These are phyloP conservation scores for Euproctis similis DNA, from an alignment of 2,888 invertebrate genomes.

Conservation along the genomic window DNA sequence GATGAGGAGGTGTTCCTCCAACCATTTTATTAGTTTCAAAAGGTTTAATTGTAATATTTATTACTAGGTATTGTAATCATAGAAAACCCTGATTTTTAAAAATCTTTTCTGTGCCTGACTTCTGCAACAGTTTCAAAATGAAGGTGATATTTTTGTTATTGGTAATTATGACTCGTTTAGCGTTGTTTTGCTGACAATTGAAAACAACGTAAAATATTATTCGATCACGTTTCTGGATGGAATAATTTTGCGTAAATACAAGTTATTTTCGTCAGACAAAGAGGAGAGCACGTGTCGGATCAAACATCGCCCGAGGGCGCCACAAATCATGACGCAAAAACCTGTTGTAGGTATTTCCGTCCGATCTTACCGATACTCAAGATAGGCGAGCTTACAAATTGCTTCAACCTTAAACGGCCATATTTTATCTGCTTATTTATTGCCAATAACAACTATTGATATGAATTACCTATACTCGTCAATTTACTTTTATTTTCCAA, in stretches of 20 bases:
- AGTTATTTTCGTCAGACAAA: constrained; percentile 54
- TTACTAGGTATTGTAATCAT: no score
- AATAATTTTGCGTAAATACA: constrained; percentile 60
- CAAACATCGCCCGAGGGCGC: constrained; percentile 61
- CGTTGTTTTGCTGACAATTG: no score
- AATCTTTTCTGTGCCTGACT: no score
- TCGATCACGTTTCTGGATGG: constrained; percentile 32
- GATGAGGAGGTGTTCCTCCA: no score
- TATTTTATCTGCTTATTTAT: constrained; percentile 68
- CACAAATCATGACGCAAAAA: constrained; percentile 71
- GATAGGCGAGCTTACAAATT: constrained; percentile 65
- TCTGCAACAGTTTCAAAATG: no score
- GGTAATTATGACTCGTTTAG: no score
- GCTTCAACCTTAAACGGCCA: constrained; percentile 62
- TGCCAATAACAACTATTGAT: constrained; percentile 42
- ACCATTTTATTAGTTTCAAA: no score
- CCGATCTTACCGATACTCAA: constrained; percentile 57
- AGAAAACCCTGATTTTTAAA: no score
- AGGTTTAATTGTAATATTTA: no score
- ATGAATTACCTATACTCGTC: constrained; percentile 27
- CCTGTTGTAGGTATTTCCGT: constrained; percentile 68
- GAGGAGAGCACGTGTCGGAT: constrained; percentile 59
- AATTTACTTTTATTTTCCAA: constrained; percentile 17
- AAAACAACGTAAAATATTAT: constrained; percentile 13
- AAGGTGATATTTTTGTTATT: no score